Percentiles rank a stretch among this genome's conserved stretches.
Evolutionary conservation across 1,140 invertebrate species (phyloP).

Genomic region (Calycopis cecrops): DNA sequence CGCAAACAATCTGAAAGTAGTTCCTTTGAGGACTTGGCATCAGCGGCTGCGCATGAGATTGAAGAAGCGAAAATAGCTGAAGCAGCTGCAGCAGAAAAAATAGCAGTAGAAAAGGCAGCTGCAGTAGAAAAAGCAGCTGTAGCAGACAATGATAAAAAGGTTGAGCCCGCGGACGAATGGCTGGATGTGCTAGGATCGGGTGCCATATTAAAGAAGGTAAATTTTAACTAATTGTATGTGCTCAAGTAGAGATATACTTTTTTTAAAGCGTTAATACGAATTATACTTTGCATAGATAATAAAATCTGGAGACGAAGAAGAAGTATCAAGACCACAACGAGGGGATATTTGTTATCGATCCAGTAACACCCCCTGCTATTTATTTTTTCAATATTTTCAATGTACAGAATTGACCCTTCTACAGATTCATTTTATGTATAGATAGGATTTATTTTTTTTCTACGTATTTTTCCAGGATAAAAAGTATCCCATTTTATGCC

Average conservation of each 20-base stretch:
- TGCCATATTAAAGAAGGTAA: constrained; percentile 63
- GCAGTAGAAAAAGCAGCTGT: no score
- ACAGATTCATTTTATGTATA: no score
- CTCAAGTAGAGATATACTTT: no score
- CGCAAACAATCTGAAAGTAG: constrained; percentile 71
- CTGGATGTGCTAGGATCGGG: constrained; percentile 68
- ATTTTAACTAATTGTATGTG: neutral
- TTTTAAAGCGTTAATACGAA: constrained; percentile 2
- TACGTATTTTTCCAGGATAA: no score
- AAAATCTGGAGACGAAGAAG: constrained; percentile 74
- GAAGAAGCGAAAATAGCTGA: constrained; percentile 62
- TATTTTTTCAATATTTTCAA: no score
- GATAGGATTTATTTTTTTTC: no score
- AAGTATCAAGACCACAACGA: constrained; percentile 78
- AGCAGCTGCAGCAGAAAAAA: constrained; percentile 42
- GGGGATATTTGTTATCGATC: constrained; percentile 84
- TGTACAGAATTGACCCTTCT: no score
- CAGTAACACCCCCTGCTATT: no score
- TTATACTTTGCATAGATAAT: constrained; percentile 73
- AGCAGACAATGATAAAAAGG: no score
- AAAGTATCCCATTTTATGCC: no score
- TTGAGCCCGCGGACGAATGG: constrained; percentile 52
- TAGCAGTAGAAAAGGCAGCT: no score
- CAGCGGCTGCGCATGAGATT: constrained; percentile 60
- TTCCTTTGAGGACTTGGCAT: constrained; percentile 70